A percentile compares a stretch with the other conserved stretches of the same genome.
phyloP scores from a whole-genome alignment of 1,140 invertebrate species.

The Drosophila parabipectinata region DNA sequence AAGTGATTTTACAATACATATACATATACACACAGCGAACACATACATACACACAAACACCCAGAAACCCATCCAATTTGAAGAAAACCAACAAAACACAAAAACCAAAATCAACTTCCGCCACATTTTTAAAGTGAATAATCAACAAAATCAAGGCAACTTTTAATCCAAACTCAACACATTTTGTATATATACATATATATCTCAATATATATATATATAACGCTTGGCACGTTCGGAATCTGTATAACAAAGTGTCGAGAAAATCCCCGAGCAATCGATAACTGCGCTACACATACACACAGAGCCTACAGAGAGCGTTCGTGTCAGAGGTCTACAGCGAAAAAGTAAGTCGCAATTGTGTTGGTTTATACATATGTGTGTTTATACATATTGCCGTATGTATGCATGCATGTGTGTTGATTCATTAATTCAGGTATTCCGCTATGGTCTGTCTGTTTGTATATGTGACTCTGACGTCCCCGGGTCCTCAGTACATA shows the following conservation, averaged over 20 bases:
- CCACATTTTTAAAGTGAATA: conserved; percentile 55
- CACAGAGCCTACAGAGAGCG: conserved; percentile 32
- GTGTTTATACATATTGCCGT: background rate
- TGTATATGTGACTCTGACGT: conserved; percentile 8
- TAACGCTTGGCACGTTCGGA: conserved; percentile 38
- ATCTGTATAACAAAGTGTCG: conserved; percentile 72
- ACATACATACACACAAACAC: conserved; percentile 29
- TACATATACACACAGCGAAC: conserved; percentile 43
- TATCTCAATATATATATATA: background rate
- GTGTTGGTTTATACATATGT: conserved; percentile 47
- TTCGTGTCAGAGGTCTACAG: conserved; percentile 79
- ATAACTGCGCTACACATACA: conserved; percentile 71
- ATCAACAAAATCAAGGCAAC: conserved; percentile 60
- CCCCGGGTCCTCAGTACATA: conserved; percentile 7
- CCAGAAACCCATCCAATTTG: conserved; percentile 47
- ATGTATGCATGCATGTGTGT: conserved; percentile 14
- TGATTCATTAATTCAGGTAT: conserved; percentile 61
- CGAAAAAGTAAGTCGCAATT: conserved; percentile 79
- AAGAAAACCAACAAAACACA: conserved; percentile 34
- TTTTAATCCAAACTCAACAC: conserved; percentile 59
- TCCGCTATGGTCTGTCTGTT: conserved; percentile 9
- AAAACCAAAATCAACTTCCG: conserved; percentile 48
- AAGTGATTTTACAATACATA: conserved; percentile 76
- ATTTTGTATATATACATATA: conserved; percentile 44
- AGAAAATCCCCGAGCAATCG: conserved; percentile 68